A percentile compares a stretch with the other conserved stretches of the same genome.
These are phyloP conservation scores for Bryconaethiops microstoma DNA, from an alignment of 2,797 vertebrate species.

Conservation along the genomic window DNA sequence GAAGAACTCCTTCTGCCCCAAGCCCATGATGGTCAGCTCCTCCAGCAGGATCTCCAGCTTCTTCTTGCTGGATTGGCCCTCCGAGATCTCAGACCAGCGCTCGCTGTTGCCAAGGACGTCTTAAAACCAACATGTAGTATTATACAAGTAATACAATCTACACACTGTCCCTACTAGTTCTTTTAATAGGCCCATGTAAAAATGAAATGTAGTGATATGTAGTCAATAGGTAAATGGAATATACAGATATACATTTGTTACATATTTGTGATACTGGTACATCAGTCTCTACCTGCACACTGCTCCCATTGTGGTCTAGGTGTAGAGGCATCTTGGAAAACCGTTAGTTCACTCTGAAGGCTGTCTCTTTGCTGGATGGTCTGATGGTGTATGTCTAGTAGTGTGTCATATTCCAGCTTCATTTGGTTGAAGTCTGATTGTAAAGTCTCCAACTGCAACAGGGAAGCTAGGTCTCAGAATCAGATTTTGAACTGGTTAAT, in stretches of 20 bases:
- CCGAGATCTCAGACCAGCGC: constrained; percentile 66
- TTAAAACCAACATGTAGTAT: constrained; percentile 54
- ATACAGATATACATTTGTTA: background rate
- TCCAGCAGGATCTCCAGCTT: constrained; percentile 74
- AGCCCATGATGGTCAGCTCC: constrained; percentile 65
- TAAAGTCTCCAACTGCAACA: constrained; percentile 73
- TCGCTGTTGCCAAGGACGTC: constrained; percentile 59
- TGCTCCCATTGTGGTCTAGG: constrained; percentile 72
- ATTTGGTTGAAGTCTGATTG: constrained; percentile 77
- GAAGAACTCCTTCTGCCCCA: constrained; percentile 68
- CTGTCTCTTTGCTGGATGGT: constrained; percentile 63
- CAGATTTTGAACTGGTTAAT: background rate
- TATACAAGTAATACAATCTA: background rate
- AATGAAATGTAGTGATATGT: too few relatives aligned
- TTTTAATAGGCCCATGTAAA: background rate
- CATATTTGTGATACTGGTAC: background rate
- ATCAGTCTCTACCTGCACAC: constrained; percentile 72
- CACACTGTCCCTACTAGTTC: background rate
- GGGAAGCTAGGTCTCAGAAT: background rate
- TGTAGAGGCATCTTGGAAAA: constrained; percentile 62
- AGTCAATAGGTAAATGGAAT: background rate
- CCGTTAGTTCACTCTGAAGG: constrained; percentile 61
- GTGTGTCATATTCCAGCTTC: constrained; percentile 73
- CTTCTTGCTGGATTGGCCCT: constrained; percentile 74
- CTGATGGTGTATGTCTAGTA: constrained; percentile 76